Conservation (phyloP, 1,140 invertebrate genomes). For the Euschistus heros region DNA sequence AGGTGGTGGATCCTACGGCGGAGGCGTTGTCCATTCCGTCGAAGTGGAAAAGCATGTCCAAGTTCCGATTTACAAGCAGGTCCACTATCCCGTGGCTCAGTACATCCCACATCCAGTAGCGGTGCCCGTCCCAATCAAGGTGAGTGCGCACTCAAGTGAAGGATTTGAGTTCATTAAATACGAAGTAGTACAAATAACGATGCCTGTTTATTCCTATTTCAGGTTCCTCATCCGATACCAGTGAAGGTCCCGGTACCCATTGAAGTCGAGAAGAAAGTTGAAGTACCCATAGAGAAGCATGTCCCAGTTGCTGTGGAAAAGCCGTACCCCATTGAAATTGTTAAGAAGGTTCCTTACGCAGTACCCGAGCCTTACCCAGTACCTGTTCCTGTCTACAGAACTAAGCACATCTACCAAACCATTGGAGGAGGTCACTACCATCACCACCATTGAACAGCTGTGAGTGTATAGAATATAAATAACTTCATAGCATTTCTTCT, state of each 20-base stretch:
- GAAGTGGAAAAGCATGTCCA: constrained; percentile 5
- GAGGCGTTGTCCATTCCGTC: background rate
- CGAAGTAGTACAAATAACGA: too few species aligned
- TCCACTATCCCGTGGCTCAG: background rate
- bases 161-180: too few species aligned
- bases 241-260: constrained; percentile 25
- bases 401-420: constrained; percentile 29
- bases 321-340: constrained; percentile 29
- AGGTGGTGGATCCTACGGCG: background rate
- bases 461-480: too few species aligned
- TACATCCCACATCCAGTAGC: constrained; percentile 19
- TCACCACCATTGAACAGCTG: background rate
- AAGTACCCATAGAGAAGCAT: constrained; percentile 30
- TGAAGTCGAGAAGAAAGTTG: constrained; percentile 27
- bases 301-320: constrained; percentile 30
- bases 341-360: constrained; percentile 30
- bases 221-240: constrained; percentile 26
- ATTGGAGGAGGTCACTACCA: constrained; percentile 16
- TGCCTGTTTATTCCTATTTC: constrained; percentile 1
- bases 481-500: too few species aligned
- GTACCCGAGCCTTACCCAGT: constrained; percentile 30
- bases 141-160: background rate
- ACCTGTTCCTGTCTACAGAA: constrained; percentile 30
- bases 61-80: constrained; percentile 2
- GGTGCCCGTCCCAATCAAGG: background rate